phyloP scores from a whole-genome alignment of 2,797 vertebrate species.

The Myripristis jacobus region DNA sequence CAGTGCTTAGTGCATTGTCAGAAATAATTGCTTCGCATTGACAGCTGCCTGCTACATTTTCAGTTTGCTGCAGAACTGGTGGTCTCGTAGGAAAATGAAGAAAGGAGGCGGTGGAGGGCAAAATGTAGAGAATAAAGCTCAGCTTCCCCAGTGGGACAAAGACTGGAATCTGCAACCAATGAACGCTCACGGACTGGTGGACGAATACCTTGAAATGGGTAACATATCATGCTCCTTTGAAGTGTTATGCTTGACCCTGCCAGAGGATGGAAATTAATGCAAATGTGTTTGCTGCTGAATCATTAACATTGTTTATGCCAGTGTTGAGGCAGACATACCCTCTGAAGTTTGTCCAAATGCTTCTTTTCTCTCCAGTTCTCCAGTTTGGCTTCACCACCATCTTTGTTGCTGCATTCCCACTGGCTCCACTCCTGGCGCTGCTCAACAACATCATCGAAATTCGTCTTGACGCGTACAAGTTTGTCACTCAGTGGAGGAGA shows the following conservation, averaged over 20 bases:
- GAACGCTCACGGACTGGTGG: constrained; percentile 97
- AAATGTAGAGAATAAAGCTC: constrained; percentile 89
- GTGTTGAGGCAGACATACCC: constrained; percentile 9
- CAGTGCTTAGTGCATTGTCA: constrained; percentile 51
- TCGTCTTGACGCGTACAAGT: constrained; percentile 97
- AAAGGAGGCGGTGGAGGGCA: constrained; percentile 88
- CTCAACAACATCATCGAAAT: constrained; percentile 99
- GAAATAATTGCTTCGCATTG: constrained; percentile 68
- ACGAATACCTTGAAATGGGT: constrained; percentile 99
- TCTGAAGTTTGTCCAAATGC: constrained; percentile 11
- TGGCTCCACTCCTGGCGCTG: constrained; percentile 96
- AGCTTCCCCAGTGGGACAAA: constrained; percentile 98
- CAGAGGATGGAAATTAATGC: constrained; percentile 6
- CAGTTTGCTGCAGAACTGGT: constrained; percentile 98
- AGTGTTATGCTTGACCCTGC: constrained; percentile 3
- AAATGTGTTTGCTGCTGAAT: constrained; percentile 12
- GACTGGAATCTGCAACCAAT: constrained; percentile 99
- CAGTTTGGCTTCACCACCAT: constrained; percentile 99
- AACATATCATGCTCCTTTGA: constrained; percentile 51
- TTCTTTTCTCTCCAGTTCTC: constrained; percentile 84
- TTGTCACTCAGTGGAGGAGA: constrained; percentile 98
- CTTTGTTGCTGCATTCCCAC: constrained; percentile 97
- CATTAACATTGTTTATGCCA: constrained; percentile 4
- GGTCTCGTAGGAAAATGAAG: constrained; percentile 97
- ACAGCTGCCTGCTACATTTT: constrained; percentile 53